phyloP scores from a whole-genome alignment of 2,113 vertebrate genomes.

The Gavialis gangeticus region DNA sequence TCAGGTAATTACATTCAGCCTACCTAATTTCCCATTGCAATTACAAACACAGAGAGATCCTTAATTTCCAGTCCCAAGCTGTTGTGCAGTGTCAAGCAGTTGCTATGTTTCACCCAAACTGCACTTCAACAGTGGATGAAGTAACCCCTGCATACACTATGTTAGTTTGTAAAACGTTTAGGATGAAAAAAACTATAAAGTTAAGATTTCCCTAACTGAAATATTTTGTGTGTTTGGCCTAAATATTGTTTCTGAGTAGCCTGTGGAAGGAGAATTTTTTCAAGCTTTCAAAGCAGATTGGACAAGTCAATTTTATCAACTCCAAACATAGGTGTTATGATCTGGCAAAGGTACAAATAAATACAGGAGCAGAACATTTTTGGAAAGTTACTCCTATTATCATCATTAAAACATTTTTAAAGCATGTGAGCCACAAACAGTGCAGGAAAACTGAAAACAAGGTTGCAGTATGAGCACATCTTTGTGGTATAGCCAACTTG shows the following conservation, averaged over 20 bases:
- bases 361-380: background rate
- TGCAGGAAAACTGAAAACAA: background rate
- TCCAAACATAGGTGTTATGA: background rate
- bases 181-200: background rate
- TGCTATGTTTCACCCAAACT: conserved; percentile 42
- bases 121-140: conserved; percentile 19
- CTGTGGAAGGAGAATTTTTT: background rate
- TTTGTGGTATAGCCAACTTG: conserved; percentile 27
- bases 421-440: background rate
- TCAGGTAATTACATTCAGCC: conserved; percentile 71
- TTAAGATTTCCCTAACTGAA: conserved; percentile 22
- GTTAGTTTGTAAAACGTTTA: conserved; percentile 28
- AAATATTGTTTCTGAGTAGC: background rate
- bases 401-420: conserved; percentile 4
- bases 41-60: conserved; percentile 61
- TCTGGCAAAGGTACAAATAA: background rate
- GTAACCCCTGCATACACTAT: conserved; percentile 2
- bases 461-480: conserved; percentile 10
- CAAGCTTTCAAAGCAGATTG: background rate
- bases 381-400: background rate
- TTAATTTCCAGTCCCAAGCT: conserved; percentile 63
- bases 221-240: background rate
- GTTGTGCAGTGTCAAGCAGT: background rate
- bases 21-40: conserved; percentile 72
- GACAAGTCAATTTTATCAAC: background rate